These are phyloP conservation scores for Medauroidea extradentata DNA, from an alignment of 1,140 invertebrate species.

Conservation along the genomic window DNA sequence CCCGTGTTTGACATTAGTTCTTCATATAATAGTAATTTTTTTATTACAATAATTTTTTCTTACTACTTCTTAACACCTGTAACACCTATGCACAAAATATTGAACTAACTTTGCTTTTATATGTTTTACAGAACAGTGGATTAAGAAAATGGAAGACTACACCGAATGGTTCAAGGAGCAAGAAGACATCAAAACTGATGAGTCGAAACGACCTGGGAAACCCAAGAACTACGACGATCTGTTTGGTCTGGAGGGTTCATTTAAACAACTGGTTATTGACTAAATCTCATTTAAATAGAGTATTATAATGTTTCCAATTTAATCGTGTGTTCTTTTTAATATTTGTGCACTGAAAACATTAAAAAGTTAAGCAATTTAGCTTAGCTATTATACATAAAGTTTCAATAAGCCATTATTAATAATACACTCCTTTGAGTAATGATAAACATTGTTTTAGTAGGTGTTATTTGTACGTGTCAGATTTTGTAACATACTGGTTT, in stretches of 20 bases:
- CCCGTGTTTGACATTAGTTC: not conserved
- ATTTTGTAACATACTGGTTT: no score
- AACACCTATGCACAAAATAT: not conserved
- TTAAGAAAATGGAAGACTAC: slow-evolving; percentile 66
- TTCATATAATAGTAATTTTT: no score
- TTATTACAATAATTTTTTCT: not conserved
- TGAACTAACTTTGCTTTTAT: not conserved
- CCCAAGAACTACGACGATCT: slow-evolving; percentile 75
- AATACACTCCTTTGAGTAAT: no score
- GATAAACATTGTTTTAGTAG: no score
- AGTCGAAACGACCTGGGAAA: slow-evolving; percentile 66
- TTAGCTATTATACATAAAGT: no score
- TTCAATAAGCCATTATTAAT: no score
- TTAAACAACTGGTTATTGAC: slow-evolving; percentile 72
- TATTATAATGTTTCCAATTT: no score
- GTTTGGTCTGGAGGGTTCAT: slow-evolving; percentile 77
- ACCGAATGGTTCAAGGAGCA: slow-evolving; percentile 70
- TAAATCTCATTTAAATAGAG: no score
- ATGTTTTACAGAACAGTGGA: slow-evolving; percentile 59
- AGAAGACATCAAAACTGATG: slow-evolving; percentile 66
- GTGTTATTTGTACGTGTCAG: no score
- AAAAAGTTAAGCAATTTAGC: no score
- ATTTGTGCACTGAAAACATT: no score
- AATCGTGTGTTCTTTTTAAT: no score
- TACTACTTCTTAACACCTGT: not conserved